Percentiles rank a stretch among this genome's conserved stretches.
Evolutionary conservation across 2,113 vertebrate genomes (phyloP).

Genomic region (Cranoglanis bouderius): DNA sequence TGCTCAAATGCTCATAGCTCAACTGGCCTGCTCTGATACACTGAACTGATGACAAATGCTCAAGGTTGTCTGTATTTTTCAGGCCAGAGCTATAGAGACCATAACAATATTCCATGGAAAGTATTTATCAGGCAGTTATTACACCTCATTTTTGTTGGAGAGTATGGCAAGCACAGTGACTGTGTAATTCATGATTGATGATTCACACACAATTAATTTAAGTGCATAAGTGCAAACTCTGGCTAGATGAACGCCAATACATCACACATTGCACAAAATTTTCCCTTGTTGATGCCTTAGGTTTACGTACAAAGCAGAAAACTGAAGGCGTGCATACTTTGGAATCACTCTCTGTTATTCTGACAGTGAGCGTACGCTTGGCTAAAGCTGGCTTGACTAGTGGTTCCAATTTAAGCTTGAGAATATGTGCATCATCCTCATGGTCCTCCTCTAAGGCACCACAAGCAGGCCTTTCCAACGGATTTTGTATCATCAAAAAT

Average conservation of each 20-base stretch:
- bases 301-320: background rate
- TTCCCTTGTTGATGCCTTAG: constrained; percentile 22
- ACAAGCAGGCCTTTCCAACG: background rate
- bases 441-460: background rate
- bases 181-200: constrained; percentile 33
- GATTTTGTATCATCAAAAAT: background rate
- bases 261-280: background rate
- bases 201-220: constrained; percentile 30
- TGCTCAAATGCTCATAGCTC: constrained; percentile 45
- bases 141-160: constrained; percentile 42
- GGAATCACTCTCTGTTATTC: constrained; percentile 13
- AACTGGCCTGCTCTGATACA: constrained; percentile 44
- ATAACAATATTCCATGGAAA: constrained; percentile 70
- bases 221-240: constrained; percentile 21
- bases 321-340: constrained; percentile 7
- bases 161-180: constrained; percentile 57
- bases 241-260: constrained; percentile 8
- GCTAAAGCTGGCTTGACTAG: background rate
- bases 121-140: constrained; percentile 55
- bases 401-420: constrained; percentile 41
- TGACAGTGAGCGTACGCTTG: constrained; percentile 10
- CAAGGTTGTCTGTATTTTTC: constrained; percentile 45
- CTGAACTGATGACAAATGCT: constrained; percentile 55
- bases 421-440: background rate
- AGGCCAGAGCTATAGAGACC: constrained; percentile 46